Evolutionary conservation across 2,113 vertebrate genomes (phyloP).

Genomic region (Pluvianellus socialis): DNA sequence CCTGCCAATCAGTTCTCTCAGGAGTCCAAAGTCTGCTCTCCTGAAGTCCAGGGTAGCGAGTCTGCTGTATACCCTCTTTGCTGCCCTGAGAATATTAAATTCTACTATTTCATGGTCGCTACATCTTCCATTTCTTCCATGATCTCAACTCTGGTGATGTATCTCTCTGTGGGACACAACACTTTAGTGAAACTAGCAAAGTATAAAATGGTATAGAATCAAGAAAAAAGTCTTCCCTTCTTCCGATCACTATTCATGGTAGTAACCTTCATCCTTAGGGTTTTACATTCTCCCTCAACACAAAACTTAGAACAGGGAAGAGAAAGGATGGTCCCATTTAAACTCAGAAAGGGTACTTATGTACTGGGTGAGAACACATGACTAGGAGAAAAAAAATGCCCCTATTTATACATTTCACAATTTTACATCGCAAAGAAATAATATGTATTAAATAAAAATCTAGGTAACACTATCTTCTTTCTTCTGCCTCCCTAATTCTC

Average conservation of each 20-base stretch:
- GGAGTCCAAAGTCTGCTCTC: too few species aligned
- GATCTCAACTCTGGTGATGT: background rate
- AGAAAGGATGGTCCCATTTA: background rate
- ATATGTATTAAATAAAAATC: background rate
- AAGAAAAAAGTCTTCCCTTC: background rate
- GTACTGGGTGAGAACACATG: background rate
- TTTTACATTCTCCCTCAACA: background rate
- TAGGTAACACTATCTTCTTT: background rate
- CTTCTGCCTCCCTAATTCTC: background rate
- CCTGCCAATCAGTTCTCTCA: too few species aligned
- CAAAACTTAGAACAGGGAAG: background rate
- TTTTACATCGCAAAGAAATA: background rate
- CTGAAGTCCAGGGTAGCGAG: too few species aligned
- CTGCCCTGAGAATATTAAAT: too few species aligned
- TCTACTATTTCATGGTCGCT: too few species aligned
- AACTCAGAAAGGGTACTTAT: too few species aligned
- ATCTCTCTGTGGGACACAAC: background rate
- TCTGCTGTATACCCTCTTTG: too few species aligned
- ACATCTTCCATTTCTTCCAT: background rate
- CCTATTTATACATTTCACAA: background rate
- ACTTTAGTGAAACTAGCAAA: background rate
- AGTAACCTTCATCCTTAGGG: background rate
- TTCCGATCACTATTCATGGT: background rate
- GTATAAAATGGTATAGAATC: background rate
- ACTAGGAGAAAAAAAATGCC: background rate